Conservation (phyloP, 2,797 vertebrate species). For the Crenichthys baileyi region DNA sequence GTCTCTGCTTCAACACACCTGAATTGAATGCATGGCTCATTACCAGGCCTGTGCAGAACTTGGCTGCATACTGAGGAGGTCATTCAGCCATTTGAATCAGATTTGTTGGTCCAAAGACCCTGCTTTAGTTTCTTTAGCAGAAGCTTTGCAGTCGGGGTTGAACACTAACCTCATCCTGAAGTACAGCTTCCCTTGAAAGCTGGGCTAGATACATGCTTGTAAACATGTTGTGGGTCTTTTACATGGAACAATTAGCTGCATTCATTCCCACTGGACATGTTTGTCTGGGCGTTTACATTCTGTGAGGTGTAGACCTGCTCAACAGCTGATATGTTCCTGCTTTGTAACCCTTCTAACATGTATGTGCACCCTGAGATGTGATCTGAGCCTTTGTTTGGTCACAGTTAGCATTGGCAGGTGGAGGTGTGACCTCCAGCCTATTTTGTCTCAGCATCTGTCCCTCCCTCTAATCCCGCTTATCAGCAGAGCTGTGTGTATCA, state of each 20-base stretch:
- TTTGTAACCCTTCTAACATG: conserved; percentile 34
- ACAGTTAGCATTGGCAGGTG: conserved; percentile 59
- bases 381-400: conserved; percentile 71
- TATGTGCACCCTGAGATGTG: conserved; percentile 13
- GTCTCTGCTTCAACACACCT: too few species aligned
- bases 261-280: conserved; percentile 22
- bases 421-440: conserved; percentile 81
- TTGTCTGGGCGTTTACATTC: conserved; percentile 17
- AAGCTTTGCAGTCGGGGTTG: not conserved
- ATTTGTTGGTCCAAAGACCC: too few species aligned
- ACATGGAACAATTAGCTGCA: conserved; percentile 22
- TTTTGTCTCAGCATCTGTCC: conserved; percentile 81
- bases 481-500: conserved; percentile 72
- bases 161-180: conserved; percentile 25
- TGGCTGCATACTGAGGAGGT: too few species aligned
- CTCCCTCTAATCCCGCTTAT: conserved; percentile 81
- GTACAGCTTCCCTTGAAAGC: conserved; percentile 38
- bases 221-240: conserved; percentile 4
- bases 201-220: not conserved
- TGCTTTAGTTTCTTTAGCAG: not conserved
- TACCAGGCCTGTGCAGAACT: too few species aligned
- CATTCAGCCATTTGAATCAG: too few species aligned
- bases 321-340: not conserved
- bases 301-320: conserved; percentile 17
- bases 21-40: too few species aligned